Base-by-base conservation (phyloP, 2,113 vertebrate species). In the Perca flavescens region DNA sequence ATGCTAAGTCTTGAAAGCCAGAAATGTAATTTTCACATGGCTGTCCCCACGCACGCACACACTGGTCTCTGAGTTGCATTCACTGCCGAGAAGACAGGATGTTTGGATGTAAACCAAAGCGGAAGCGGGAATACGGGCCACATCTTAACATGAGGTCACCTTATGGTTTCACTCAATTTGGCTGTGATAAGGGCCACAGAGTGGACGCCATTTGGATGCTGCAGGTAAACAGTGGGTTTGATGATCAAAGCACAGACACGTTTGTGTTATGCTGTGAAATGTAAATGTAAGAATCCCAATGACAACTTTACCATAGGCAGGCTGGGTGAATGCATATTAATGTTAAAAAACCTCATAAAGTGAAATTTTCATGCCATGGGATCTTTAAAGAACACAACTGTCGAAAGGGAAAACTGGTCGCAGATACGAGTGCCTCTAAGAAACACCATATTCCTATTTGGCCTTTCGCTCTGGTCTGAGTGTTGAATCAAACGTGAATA, bases 91-190 rank as follows among this genome's bases (percentile, higher is more conserved):
- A 85, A 75, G 63, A 71, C 72, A 86, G 83, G 83, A 90, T 71
- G 82, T 82, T 68, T 89, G 71, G 69, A 85, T 64, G 67, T 87
- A 90, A 90, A 85, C 81, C 66, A 83, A 83, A 84, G 57, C 0
- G 14, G 80, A 84, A 84, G 57, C 0, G 17, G 80, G 74, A 86
- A 80, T 78, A 76, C 40, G 36, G 77, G 65, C 78, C 77, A 80
- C 62, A 50, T 81, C 53, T 84, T 84, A 71, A 75, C n/a, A 63
- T 77, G 80, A 79, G 74, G 66, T 89, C 86, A 77, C 54, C 17
- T 31, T 8, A 25, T 56, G 65, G 80, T 83, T 90, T 67, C 25
- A 74, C 50, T 50, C 47, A 19, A 56, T 49, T 56, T 81, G 66
- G 40, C 58, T 56, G 57, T 73, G 78, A 82, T 74, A 75, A 82